These are phyloP conservation scores for Aleiodes sp. DNA, from an alignment of 1,140 invertebrate species.

Conservation along the genomic window DNA sequence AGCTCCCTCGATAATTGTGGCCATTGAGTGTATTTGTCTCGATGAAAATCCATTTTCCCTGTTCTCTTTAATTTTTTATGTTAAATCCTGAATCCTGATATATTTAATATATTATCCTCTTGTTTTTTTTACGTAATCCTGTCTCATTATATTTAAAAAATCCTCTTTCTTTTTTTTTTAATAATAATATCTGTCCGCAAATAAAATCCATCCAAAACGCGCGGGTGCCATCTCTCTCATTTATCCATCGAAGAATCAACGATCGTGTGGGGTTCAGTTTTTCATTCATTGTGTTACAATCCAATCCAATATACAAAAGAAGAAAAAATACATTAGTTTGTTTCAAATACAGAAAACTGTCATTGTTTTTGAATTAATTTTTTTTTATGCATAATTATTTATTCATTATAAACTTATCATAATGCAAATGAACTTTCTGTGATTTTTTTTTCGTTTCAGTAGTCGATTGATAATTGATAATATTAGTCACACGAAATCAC, in stretches of 20 bases:
- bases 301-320: conserved; percentile 69
- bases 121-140: conserved; percentile 46
- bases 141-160: conserved; percentile 45
- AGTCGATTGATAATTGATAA: not conserved
- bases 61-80: conserved; percentile 35
- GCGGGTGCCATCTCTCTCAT: conserved; percentile 53
- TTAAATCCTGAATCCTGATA: conserved; percentile 43
- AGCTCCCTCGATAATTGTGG: conserved; percentile 49
- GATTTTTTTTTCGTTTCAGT: conserved; percentile 26
- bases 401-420: conserved; percentile 38
- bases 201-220: conserved; percentile 62
- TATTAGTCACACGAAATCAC: not conserved
- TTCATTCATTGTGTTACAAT: conserved; percentile 68
- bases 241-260: conserved; percentile 66
- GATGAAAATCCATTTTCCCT: conserved; percentile 52
- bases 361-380: conserved; percentile 33
- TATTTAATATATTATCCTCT: conserved; percentile 49
- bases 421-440: conserved; percentile 44
- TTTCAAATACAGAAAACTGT: conserved; percentile 44
- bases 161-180: conserved; percentile 19
- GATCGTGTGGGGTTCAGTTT: conserved; percentile 66
- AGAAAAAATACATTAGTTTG: conserved; percentile 68
- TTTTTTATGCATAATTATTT: conserved; percentile 4
- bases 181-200: conserved; percentile 38
- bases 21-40: conserved; percentile 49